Base-by-base conservation (phyloP, 1,140 invertebrate genomes). In the Anagrus nilaparvatae region DNA sequence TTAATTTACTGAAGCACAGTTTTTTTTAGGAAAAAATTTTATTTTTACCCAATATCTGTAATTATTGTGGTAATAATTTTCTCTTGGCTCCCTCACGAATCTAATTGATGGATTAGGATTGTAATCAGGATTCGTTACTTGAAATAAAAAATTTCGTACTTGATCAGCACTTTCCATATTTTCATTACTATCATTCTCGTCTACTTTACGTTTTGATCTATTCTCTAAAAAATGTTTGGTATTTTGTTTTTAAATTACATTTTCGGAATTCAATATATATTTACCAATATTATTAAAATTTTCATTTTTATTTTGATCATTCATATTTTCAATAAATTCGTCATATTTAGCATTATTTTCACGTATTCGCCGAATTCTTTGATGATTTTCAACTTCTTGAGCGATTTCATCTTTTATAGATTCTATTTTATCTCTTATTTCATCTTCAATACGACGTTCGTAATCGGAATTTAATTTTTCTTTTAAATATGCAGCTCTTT, bases 341-440 rank as follows among this genome's bases (percentile, higher is more conserved):
- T 55, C 47, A 21, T 34, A 53, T 20, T 35, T 59, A 0, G 46
- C 55, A 34, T 61, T 60, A 18, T 59, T 60, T 10, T 44, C 40
- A 28, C 48, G 45, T 33, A 60, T 56, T 14, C 49, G 46, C 6
- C 33, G 45, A 6, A 54, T 36, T 6, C 32, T 47, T 6, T 41
- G 19, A 1, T 48, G 52, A 17, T 44, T 35, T 13, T 52, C 56
- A 6, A 59, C 50, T 39, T 60, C 50, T 1, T 49, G 46, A 28
- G 50, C 50, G 4, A 63, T 53, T 21, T 59, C 49, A 8, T 59
- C 52, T 18, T 59, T 61, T 10, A 63, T 51, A 6, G 46, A 46
- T 9, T 56, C 51, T 24, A 60, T 59, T 48, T 52, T 58, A 14
- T 50, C 31, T 43, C 52, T 46, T 13, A 61, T 56, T 17, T 50